These are phyloP conservation scores for Penaeus chinensis DNA, from an alignment of 1,140 invertebrate genomes.

Conservation along the genomic window DNA sequence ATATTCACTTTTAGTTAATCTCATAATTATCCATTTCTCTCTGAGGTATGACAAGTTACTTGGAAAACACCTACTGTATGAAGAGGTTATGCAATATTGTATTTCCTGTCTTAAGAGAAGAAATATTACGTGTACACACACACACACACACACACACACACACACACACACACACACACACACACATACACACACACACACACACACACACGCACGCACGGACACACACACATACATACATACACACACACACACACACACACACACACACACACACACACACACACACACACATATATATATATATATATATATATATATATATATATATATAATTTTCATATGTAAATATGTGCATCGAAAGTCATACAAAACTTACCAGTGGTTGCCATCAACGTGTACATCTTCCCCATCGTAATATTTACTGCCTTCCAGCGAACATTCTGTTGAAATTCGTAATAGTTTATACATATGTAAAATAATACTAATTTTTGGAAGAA, in stretches of 20 bases:
- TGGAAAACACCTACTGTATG: too few relatives aligned
- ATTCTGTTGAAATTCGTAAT: slow-evolving; percentile 59
- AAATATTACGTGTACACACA: slow-evolving; percentile 8
- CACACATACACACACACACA: neutral
- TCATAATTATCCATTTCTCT: neutral
- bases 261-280: neutral
- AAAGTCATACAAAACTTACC: slow-evolving; percentile 61
- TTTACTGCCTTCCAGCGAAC: slow-evolving; percentile 65
- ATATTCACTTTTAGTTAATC: neutral
- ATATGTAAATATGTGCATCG: too few relatives aligned
- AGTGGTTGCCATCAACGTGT: slow-evolving; percentile 65
- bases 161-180: neutral
- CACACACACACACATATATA: slow-evolving; percentile 5
- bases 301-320: slow-evolving; percentile 13
- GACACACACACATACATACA: neutral
- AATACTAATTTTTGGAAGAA: neutral
- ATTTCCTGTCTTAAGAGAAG: too few relatives aligned
- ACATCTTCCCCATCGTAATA: slow-evolving; percentile 66
- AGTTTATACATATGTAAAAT: slow-evolving; percentile 23
- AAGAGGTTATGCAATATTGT: too few relatives aligned
- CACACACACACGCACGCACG: neutral
- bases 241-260: neutral
- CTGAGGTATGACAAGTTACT: too few relatives aligned
- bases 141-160: neutral
- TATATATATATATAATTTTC: slow-evolving; percentile 5